These are phyloP conservation scores for Yasuhikotakia modesta DNA, from an alignment of 2,797 vertebrate species.

Conservation along the genomic window DNA sequence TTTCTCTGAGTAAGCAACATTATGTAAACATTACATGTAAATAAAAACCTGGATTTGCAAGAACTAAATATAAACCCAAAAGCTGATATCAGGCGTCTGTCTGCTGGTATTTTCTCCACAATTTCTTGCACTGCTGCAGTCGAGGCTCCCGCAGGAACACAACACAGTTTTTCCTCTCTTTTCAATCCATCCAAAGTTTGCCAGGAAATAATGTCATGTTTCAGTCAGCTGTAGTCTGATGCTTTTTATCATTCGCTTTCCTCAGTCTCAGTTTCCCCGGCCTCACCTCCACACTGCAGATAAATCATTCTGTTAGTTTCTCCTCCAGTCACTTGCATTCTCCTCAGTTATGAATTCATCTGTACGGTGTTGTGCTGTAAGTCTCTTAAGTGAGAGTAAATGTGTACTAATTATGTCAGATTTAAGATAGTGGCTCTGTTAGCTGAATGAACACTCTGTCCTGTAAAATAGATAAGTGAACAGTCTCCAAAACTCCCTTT, in stretches of 20 bases:
- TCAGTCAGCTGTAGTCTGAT: slow-evolving; percentile 30
- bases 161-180: slow-evolving; percentile 1
- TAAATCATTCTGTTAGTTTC: slow-evolving; percentile 55
- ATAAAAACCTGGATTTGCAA: background rate
- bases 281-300: slow-evolving; percentile 51
- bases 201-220: slow-evolving; percentile 44
- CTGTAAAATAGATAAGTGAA: slow-evolving; percentile 55
- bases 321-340: slow-evolving; percentile 41
- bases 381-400: slow-evolving; percentile 45
- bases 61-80: too few species aligned
- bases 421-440: slow-evolving; percentile 30
- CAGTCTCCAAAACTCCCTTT: slow-evolving; percentile 49
- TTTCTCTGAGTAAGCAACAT: background rate
- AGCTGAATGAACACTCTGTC: slow-evolving; percentile 62
- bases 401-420: slow-evolving; percentile 42
- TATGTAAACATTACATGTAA: background rate
- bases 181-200: slow-evolving; percentile 18
- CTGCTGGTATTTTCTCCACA: background rate
- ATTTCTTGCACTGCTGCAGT: slow-evolving; percentile 12
- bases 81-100: background rate
- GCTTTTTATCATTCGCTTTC: slow-evolving; percentile 56
- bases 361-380: background rate
- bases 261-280: slow-evolving; percentile 52
- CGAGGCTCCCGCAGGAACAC: slow-evolving; percentile 7
- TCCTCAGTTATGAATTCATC: slow-evolving; percentile 3